Conservation (phyloP, 2,888 invertebrate species). For the Synanthedon tipuliformis region DNA sequence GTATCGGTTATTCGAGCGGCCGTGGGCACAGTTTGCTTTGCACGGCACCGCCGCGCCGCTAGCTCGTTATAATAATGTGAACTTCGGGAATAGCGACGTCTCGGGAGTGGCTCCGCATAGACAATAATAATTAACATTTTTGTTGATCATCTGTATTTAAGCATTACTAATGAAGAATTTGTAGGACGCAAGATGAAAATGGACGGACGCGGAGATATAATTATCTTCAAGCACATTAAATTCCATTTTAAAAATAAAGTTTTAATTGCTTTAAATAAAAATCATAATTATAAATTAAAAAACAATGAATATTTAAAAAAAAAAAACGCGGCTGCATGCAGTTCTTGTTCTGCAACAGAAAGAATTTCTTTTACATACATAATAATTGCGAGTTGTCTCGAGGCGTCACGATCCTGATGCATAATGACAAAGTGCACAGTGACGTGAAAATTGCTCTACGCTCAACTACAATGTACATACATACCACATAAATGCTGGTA, state of each 20-base stretch:
- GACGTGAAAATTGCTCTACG: slow-evolving; percentile 66
- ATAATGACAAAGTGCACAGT: slow-evolving; percentile 68
- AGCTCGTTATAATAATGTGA: slow-evolving; percentile 70
- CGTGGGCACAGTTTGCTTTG: slow-evolving; percentile 65
- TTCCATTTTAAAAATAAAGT: too few species aligned
- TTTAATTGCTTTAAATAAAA: too few species aligned
- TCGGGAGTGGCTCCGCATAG: slow-evolving; percentile 27
- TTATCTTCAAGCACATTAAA: too few species aligned
- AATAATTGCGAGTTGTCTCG: slow-evolving; percentile 68
- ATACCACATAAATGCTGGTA: slow-evolving; percentile 2
- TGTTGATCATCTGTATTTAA: neutral
- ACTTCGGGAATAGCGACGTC: slow-evolving; percentile 63
- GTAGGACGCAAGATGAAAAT: too few species aligned
- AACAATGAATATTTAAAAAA: slow-evolving; percentile 1
- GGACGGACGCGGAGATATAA: too few species aligned
- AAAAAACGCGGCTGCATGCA: slow-evolving; percentile 23
- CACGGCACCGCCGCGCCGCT: slow-evolving; percentile 46
- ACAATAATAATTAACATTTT: neutral
- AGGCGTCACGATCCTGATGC: slow-evolving; percentile 68
- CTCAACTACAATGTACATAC: slow-evolving; percentile 15
- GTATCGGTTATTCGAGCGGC: slow-evolving; percentile 59
- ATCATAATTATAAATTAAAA: neutral
- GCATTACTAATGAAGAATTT: too few species aligned
- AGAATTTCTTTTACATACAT: slow-evolving; percentile 69
- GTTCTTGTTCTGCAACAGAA: slow-evolving; percentile 43